Conservation (phyloP, 2,113 vertebrate genomes). For the Uria lomvia region DNA sequence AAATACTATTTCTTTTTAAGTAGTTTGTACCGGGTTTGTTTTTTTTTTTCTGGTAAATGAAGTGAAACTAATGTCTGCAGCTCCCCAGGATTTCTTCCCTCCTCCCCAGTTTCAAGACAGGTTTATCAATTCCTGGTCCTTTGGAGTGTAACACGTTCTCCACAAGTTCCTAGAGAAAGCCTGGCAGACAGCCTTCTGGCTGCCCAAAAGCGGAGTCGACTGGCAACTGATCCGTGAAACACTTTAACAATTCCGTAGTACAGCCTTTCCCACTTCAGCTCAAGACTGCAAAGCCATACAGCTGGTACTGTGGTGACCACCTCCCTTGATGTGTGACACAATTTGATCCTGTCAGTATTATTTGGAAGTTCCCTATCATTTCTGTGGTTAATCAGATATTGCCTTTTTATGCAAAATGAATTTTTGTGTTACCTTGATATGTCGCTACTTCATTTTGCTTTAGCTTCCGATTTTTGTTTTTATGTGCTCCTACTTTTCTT, state of each 20-base stretch:
- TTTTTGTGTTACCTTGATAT: not conserved
- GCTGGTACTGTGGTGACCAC: not conserved
- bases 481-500: not conserved
- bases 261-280: not conserved
- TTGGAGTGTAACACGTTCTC: too few relatives aligned
- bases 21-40: too few relatives aligned
- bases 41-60: not conserved
- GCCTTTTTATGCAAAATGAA: not conserved
- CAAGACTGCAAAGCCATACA: not conserved
- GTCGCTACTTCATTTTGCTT: not conserved
- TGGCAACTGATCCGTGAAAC: not conserved
- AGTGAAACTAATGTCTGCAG: not conserved
- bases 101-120: accelerated
- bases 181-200: not conserved
- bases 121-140: not conserved
- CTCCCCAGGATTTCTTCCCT: not conserved
- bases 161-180: not conserved
- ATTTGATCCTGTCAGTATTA: not conserved
- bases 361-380: not conserved
- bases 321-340: not conserved
- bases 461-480: not conserved
- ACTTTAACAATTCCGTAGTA: accelerated
- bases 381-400: not conserved
- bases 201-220: not conserved
- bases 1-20: not conserved